Conservation (phyloP, 2,113 vertebrate genomes). For the Butorides virescens region DNA sequence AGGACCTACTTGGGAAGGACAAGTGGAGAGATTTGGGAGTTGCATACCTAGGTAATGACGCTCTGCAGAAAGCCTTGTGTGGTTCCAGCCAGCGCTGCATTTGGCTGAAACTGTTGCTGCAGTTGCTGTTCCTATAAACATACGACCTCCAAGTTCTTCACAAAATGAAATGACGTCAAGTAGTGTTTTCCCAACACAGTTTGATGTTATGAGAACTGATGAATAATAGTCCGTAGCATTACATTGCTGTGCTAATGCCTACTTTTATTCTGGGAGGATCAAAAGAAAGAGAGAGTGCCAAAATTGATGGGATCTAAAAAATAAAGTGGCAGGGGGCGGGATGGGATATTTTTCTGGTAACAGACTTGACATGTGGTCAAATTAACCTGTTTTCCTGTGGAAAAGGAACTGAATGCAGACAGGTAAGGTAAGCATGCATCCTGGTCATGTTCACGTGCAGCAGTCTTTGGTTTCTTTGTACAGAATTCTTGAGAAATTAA, state of each 20-base stretch:
- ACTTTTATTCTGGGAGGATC: not conserved
- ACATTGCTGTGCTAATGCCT: not conserved
- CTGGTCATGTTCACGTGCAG: accelerated
- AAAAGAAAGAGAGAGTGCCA: not conserved
- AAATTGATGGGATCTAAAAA: not conserved
- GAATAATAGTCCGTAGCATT: not conserved
- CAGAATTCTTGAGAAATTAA: slow-evolving; percentile 1
- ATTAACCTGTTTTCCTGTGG: not conserved
- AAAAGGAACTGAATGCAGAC: not conserved
- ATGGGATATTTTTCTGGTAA: not conserved
- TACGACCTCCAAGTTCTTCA: not conserved
- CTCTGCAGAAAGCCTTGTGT: not conserved
- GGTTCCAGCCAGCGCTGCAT: not conserved
- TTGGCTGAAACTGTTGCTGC: not conserved
- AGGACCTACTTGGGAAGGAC: not conserved
- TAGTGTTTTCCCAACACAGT: not conserved
- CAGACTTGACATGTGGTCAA: not conserved
- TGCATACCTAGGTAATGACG: accelerated
- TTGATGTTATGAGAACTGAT: not conserved
- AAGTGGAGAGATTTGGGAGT: not conserved
- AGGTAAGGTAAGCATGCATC: not conserved
- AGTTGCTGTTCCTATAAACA: not conserved
- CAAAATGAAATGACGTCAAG: not conserved
- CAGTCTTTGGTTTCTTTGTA: not conserved
- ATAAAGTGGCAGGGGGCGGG: accelerated